A percentile compares a stretch with the other conserved stretches of the same genome.
Conservation (phyloP, 2,113 vertebrate species). For the Scopus umbretta region DNA sequence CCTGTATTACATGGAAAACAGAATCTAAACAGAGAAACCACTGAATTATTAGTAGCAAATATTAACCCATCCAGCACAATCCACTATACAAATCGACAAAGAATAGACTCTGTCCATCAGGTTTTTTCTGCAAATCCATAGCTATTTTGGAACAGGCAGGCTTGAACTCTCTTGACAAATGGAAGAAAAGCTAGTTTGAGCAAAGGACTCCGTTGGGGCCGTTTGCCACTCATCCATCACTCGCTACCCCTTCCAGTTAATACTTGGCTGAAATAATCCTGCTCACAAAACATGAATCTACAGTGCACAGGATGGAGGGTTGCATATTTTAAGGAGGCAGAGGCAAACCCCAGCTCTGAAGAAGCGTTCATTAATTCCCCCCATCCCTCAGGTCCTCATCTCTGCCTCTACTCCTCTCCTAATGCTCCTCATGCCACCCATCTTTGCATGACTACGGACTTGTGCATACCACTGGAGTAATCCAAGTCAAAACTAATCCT, state of each 20-base stretch:
- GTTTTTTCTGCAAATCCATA: neutral
- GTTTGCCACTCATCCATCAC: neutral
- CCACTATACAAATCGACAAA: neutral
- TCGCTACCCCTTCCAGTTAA: neutral
- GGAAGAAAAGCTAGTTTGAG: neutral
- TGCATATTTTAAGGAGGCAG: neutral
- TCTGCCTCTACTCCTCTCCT: neutral
- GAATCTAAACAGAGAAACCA: constrained; percentile 6
- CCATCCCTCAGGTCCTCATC: accelerated
- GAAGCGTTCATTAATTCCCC: neutral
- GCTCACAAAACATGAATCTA: neutral
- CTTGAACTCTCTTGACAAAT: neutral
- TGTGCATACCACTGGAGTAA: neutral
- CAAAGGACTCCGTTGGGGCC: neutral
- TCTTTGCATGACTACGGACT: neutral
- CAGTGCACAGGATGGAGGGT: neutral
- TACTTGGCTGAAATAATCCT: neutral
- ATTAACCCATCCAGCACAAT: neutral
- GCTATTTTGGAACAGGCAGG: neutral
- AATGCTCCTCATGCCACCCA: neutral
- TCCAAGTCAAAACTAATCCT: neutral
- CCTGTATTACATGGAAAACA: neutral
- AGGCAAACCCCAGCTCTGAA: neutral
- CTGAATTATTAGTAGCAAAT: neutral
- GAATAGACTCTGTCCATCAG: neutral